Conservation (phyloP, 2,888 invertebrate genomes). For the Microdon myrmicae region DNA sequence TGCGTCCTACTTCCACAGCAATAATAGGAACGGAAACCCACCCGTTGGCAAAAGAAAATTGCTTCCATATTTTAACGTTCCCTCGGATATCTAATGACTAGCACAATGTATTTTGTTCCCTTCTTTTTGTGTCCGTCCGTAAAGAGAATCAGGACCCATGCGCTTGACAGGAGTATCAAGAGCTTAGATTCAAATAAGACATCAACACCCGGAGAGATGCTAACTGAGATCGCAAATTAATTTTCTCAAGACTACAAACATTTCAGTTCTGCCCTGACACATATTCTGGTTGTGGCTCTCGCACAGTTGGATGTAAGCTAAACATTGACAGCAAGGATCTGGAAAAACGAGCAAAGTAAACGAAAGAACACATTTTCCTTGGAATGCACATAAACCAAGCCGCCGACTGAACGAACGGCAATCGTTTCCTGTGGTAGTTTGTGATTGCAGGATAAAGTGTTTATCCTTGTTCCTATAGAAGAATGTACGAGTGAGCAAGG, state of each 20-base stretch:
- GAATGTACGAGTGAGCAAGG: constrained; percentile 23
- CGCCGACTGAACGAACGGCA: neutral
- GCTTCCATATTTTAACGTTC: constrained; percentile 12
- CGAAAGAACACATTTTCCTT: constrained; percentile 39
- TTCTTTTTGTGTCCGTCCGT: constrained; percentile 4
- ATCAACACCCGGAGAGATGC: constrained; percentile 38
- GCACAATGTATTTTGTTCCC: too few species aligned
- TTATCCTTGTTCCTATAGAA: constrained; percentile 40
- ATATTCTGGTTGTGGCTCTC: neutral
- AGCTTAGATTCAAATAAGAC: constrained; percentile 1
- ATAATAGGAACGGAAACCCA: too few species aligned
- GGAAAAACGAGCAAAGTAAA: constrained; percentile 19
- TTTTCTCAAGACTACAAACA: neutral
- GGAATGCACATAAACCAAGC: constrained; percentile 4
- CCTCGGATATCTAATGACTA: too few species aligned
- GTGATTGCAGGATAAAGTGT: constrained; percentile 52
- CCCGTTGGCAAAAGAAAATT: constrained; percentile 13
- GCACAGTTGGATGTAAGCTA: constrained; percentile 7
- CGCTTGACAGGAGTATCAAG: constrained; percentile 24
- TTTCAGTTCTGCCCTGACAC: neutral
- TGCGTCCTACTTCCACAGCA: too few species aligned
- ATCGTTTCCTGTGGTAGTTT: constrained; percentile 25
- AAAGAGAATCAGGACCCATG: constrained; percentile 11
- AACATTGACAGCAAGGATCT: constrained; percentile 31
- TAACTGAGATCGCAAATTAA: constrained; percentile 29